Percentiles rank a stretch among this genome's conserved stretches.
Conservation (phyloP, 2,888 invertebrate species). For the Neria commutata region DNA sequence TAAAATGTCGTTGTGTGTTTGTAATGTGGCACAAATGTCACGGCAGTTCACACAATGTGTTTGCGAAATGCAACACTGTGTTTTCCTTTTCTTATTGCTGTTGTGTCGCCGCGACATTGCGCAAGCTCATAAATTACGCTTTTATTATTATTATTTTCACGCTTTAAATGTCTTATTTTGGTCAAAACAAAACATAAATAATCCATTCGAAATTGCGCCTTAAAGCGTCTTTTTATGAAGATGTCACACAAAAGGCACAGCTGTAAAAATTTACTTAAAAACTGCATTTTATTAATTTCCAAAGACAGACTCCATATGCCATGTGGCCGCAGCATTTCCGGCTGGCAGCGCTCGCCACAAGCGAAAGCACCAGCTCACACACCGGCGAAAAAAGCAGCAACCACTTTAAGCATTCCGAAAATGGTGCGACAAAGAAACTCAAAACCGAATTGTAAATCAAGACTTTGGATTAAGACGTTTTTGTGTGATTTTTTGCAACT, state of each 20-base stretch:
- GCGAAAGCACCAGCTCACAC: neutral
- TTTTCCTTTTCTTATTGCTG: too few species aligned
- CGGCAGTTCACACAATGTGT: too few species aligned
- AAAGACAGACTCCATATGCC: too few species aligned
- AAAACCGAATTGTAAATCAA: conserved; percentile 54
- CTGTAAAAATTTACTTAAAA: conserved; percentile 1
- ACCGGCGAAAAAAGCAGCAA: conserved; percentile 25
- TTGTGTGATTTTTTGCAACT: conserved; percentile 17
- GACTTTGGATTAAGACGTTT: conserved; percentile 49
- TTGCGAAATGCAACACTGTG: neutral
- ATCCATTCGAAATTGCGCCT: neutral
- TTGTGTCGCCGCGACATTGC: too few species aligned
- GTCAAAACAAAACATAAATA: conserved; percentile 32
- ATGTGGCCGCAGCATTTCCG: too few species aligned
- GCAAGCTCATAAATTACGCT: neutral
- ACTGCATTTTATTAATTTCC: conserved; percentile 5
- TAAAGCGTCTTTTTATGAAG: conserved; percentile 1
- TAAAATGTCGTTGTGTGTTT: too few species aligned
- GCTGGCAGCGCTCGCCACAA: neutral
- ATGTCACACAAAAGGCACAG: neutral
- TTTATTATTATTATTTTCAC: conserved; percentile 25
- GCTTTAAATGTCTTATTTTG: conserved; percentile 30
- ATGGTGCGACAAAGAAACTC: conserved; percentile 43
- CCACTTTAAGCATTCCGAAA: conserved; percentile 19
- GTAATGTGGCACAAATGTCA: too few species aligned